These are phyloP conservation scores for Caranx ignobilis DNA, from an alignment of 2,113 vertebrate species.

Conservation along the genomic window DNA sequence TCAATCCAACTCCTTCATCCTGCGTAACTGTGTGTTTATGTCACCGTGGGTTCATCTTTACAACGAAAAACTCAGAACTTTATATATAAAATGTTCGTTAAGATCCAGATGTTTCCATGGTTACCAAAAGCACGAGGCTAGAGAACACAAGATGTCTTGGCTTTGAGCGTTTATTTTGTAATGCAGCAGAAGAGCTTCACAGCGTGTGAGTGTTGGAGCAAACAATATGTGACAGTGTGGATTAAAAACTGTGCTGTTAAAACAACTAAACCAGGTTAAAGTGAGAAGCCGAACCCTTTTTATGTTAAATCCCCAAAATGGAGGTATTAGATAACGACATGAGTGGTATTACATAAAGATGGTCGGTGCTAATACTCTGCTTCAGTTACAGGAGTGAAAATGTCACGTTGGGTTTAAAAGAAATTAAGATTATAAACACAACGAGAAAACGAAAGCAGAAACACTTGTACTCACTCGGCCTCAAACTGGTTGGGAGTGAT, in stretches of 20 bases:
- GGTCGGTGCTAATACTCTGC: neutral
- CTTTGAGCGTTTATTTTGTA: neutral
- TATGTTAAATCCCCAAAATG: neutral
- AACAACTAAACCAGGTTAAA: neutral
- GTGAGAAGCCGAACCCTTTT: neutral
- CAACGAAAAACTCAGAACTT: neutral
- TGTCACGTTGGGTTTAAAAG: neutral
- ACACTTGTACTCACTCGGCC: constrained; percentile 91
- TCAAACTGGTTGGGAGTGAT: constrained; percentile 99
- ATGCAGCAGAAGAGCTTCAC: neutral
- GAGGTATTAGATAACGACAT: constrained; percentile 44
- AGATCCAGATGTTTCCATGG: neutral
- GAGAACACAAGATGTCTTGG: neutral
- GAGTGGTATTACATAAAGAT: constrained; percentile 56
- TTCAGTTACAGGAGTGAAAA: neutral
- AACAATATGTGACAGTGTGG: fast-evolving
- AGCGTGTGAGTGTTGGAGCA: neutral
- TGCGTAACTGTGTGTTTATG: too few species aligned
- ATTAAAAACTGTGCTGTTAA: neutral
- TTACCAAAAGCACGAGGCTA: neutral
- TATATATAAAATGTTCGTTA: neutral
- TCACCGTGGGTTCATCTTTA: neutral
- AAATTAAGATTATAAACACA: neutral
- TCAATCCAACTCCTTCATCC: neutral
- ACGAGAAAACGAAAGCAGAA: neutral